phyloP scores from a whole-genome alignment of 2,113 vertebrate genomes.

The Anser brachyrhynchus region DNA sequence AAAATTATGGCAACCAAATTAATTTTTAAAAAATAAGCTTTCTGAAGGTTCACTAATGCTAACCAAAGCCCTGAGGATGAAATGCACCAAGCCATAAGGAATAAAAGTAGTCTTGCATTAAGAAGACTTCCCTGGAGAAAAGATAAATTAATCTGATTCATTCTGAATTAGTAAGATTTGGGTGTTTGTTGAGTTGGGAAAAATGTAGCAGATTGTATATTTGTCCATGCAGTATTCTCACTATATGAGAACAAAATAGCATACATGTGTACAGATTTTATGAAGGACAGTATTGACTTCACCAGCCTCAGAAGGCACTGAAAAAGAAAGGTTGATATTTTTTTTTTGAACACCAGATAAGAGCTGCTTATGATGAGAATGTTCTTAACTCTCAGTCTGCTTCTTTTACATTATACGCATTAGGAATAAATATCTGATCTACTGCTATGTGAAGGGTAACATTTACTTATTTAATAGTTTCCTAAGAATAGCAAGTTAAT shows the following conservation, averaged over 20 bases:
- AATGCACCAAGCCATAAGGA: background rate
- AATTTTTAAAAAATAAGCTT: conserved; percentile 35
- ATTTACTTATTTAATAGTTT: conserved; percentile 23
- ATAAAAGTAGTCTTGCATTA: conserved; percentile 12
- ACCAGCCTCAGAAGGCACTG: background rate
- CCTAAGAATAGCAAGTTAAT: conserved; percentile 35
- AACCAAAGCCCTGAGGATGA: conserved; percentile 2
- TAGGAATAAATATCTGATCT: background rate
- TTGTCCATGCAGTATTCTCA: background rate
- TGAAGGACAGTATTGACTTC: background rate
- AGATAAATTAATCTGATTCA: conserved; percentile 33
- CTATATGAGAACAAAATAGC: background rate
- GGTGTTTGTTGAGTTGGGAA: conserved; percentile 20
- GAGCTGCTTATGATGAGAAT: background rate
- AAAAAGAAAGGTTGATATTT: background rate
- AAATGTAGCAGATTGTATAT: background rate
- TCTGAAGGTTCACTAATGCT: conserved; percentile 40
- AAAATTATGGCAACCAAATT: background rate
- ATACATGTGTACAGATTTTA: background rate
- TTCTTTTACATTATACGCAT: background rate
- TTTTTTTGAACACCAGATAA: background rate
- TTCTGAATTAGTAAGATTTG: conserved; percentile 54
- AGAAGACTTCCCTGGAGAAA: conserved; percentile 41
- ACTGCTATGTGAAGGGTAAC: background rate
- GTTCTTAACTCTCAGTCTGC: background rate